A percentile compares a stretch with the other conserved stretches of the same genome.
Conservation (phyloP, 2,113 vertebrate species). For the Macaca fascicularis region DNA sequence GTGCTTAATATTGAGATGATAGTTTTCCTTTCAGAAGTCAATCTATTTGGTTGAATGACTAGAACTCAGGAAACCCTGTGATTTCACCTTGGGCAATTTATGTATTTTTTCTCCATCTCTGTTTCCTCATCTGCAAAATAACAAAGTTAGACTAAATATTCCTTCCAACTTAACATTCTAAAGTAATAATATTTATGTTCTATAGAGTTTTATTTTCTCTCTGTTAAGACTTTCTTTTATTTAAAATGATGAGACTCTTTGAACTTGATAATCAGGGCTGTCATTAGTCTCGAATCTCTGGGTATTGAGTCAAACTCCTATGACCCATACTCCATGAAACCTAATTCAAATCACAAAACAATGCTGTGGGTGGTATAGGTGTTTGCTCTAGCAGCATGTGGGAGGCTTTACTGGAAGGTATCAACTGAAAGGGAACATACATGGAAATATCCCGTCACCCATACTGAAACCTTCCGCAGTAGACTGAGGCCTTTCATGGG, state of each 20-base stretch:
- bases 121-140: slow-evolving; percentile 29
- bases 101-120: neutral
- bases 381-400: slow-evolving; percentile 44
- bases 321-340: neutral
- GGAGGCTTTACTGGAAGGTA: slow-evolving; percentile 74
- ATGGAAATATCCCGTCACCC: slow-evolving; percentile 78
- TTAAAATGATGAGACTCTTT: neutral
- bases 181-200: neutral
- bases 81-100: neutral
- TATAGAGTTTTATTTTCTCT: neutral
- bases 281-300: neutral
- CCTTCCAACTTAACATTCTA: neutral
- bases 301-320: neutral
- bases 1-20: neutral
- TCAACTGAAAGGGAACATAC: slow-evolving; percentile 79
- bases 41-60: neutral
- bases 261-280: neutral
- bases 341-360: slow-evolving; percentile 62
- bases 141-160: neutral
- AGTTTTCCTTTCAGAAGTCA: neutral
- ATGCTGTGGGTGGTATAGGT: slow-evolving; percentile 51
- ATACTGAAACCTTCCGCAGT: slow-evolving; percentile 72
- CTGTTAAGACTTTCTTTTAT: neutral
- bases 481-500: slow-evolving; percentile 62
- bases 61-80: neutral